Conservation (phyloP, 2,113 vertebrate species). For the Asarcornis scutulata region DNA sequence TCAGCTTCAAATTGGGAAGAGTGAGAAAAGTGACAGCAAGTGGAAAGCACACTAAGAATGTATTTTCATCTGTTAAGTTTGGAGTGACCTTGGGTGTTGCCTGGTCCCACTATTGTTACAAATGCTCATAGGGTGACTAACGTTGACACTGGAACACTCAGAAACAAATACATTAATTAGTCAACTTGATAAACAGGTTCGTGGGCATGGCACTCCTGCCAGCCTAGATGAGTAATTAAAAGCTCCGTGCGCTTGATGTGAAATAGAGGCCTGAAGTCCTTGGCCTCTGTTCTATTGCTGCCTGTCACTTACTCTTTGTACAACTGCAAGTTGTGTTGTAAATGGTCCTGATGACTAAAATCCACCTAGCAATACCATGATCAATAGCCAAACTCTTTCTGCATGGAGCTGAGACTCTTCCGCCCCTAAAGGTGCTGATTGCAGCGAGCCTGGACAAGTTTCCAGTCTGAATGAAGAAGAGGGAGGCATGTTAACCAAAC, state of each 20-base stretch:
- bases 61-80: not conserved
- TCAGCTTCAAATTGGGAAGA: not conserved
- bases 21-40: not conserved
- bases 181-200: slow-evolving; percentile 41
- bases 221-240: not conserved
- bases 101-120: slow-evolving; percentile 19
- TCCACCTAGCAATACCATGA: not conserved
- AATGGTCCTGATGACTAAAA: not conserved
- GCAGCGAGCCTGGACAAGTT: not conserved
- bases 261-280: not conserved
- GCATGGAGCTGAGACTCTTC: not conserved
- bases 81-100: slow-evolving; percentile 58
- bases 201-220: not conserved
- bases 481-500: not conserved
- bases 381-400: not conserved
- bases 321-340: not conserved
- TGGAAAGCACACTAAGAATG: not conserved
- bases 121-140: not conserved
- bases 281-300: not conserved
- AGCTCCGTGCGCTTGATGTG: not conserved
- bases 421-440: not conserved
- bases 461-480: not conserved
- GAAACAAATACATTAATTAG: not conserved
- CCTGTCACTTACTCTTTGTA: not conserved
- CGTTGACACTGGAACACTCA: not conserved